These are phyloP conservation scores for Junonia oenone DNA, from an alignment of 2,888 invertebrate genomes.

Conservation along the genomic window DNA sequence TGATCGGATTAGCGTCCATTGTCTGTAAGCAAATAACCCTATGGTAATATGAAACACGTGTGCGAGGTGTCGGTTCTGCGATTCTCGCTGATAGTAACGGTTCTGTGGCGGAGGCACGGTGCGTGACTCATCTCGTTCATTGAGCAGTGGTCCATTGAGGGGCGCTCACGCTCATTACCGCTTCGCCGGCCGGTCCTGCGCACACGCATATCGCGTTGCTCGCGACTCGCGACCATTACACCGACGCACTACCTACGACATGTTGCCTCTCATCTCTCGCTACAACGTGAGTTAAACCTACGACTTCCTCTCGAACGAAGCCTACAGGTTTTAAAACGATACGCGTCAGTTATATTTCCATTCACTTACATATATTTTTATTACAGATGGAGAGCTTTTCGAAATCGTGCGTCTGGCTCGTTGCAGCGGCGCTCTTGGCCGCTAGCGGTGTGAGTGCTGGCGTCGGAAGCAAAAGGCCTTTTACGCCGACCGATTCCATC, in stretches of 20 bases:
- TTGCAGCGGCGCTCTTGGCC: constrained; percentile 59
- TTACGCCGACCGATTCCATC: constrained; percentile 76
- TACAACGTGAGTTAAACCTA: constrained; percentile 70
- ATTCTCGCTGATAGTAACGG: constrained; percentile 50
- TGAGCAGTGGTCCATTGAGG: constrained; percentile 67
- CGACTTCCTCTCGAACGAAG: constrained; percentile 58
- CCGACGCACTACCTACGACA: constrained; percentile 64
- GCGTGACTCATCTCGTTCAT: constrained; percentile 68
- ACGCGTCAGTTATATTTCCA: constrained; percentile 31
- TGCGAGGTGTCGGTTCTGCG: constrained; percentile 55
- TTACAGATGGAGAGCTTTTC: constrained; percentile 69
- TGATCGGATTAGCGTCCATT: constrained; percentile 6
- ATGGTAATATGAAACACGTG: constrained; percentile 53
- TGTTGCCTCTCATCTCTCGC: constrained; percentile 62
- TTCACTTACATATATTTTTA: constrained; percentile 31
- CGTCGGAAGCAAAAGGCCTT: constrained; percentile 59
- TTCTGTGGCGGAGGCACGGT: constrained; percentile 70
- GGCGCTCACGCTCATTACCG: constrained; percentile 74
- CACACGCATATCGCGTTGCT: constrained; percentile 72
- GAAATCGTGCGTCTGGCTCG: constrained; percentile 64
- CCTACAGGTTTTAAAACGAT: constrained; percentile 31
- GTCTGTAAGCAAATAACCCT: constrained; percentile 11
- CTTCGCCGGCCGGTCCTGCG: constrained; percentile 76
- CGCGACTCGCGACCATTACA: constrained; percentile 21
- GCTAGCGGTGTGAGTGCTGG: constrained; percentile 61